Conservation (phyloP, 2,113 vertebrate genomes). For the Artemisiospiza belli region DNA sequence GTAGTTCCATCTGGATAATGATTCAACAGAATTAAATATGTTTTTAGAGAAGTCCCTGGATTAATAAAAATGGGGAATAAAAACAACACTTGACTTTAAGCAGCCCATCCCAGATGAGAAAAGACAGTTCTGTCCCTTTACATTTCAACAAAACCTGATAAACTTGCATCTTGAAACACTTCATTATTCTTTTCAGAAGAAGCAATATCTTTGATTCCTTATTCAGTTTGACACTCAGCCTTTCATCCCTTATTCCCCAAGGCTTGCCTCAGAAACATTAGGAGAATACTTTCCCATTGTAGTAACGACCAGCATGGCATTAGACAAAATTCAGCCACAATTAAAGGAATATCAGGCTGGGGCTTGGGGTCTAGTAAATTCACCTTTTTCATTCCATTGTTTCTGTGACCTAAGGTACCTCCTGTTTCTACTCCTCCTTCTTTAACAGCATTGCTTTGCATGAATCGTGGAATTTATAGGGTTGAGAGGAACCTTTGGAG, state of each 20-base stretch:
- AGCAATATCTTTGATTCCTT: background rate
- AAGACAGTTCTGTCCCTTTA: background rate
- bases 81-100: background rate
- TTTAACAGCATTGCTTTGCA: background rate
- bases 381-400: background rate
- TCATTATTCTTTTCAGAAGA: background rate
- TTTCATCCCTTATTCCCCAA: background rate
- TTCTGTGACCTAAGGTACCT: background rate
- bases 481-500: background rate
- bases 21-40: background rate
- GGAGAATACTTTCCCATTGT: background rate
- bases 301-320: background rate
- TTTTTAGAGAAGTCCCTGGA: background rate
- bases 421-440: background rate
- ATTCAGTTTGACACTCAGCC: background rate
- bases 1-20: background rate
- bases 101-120: background rate
- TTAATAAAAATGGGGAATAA: background rate
- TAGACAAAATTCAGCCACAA: background rate
- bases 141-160: background rate
- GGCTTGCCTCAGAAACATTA: background rate
- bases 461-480: background rate
- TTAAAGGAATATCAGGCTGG: background rate
- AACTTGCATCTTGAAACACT: background rate
- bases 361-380: background rate